phyloP scores from a whole-genome alignment of 2,797 vertebrate genomes.

The Amazona finschi region DNA sequence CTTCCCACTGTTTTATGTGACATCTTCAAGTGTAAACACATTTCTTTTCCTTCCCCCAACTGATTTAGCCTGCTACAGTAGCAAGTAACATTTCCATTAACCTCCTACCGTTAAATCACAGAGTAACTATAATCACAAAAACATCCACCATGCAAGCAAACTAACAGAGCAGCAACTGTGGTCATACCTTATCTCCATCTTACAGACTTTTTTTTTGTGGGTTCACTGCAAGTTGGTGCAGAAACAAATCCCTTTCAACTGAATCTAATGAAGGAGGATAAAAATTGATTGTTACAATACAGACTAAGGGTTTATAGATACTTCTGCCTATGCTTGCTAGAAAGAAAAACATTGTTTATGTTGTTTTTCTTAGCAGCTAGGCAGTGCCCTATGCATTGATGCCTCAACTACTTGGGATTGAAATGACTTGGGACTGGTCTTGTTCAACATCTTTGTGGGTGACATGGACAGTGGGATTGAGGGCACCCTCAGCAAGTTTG shows the following conservation, averaged over 20 bases:
- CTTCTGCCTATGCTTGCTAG: not conserved
- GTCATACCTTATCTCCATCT: slow-evolving; percentile 66
- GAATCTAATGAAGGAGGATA: slow-evolving; percentile 30
- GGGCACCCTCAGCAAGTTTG: too few species aligned
- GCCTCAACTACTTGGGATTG: not conserved
- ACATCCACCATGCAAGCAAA: slow-evolving; percentile 73
- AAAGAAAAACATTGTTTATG: not conserved
- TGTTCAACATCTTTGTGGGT: too few species aligned
- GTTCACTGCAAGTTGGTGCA: slow-evolving; percentile 17
- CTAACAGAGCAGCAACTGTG: slow-evolving; percentile 69
- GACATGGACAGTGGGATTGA: too few species aligned
- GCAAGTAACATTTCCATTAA: slow-evolving; percentile 80
- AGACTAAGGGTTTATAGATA: not conserved
- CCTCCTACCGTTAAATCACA: slow-evolving; percentile 79
- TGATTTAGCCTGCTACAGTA: slow-evolving; percentile 71
- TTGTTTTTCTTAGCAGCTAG: not conserved
- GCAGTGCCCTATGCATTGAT: not conserved
- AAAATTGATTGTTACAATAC: not conserved
- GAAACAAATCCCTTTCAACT: slow-evolving; percentile 62
- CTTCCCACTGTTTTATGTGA: slow-evolving; percentile 77
- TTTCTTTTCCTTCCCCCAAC: slow-evolving; percentile 72
- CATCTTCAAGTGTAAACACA: slow-evolving; percentile 83
- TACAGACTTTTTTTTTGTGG: slow-evolving; percentile 21
- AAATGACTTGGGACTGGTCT: not conserved
- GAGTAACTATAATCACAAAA: slow-evolving; percentile 75